Evolutionary conservation across 2,113 vertebrate species (phyloP), one percentile per base, ranked within the genome.

Genomic region (Coptodon rendalli): DNA sequence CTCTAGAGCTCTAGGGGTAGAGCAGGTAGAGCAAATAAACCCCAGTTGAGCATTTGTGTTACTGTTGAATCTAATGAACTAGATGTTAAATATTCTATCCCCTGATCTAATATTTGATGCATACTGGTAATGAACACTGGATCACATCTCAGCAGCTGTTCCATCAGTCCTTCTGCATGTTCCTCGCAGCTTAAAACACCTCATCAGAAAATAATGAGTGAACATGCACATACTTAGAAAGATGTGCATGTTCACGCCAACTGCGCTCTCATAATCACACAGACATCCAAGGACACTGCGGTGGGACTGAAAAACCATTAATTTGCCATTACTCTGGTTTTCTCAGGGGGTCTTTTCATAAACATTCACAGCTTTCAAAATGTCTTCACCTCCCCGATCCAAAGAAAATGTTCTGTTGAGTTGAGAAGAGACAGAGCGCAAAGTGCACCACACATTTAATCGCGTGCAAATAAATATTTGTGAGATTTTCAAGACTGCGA

Each of bases 371-470:
- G 81, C 83, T 88, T 85, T 76, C 29, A 81, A 84, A 80, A 87
- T 16, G 52, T 86, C 83, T 36, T 87, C 86, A 87, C 66, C 81
- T 86, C 87, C 66, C 81, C 3, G 81, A 52, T 94, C 88, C 89
- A 90, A 90, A 86, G 78, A 85, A 89, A 92, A 94, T 57, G 81
- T 56, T 85, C 31, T 80, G 78, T 45, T 7, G 57, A 68, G 59
- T 36, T 78, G 63, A 88, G 27, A 53, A 36, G 27, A 61, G 31
- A 68, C 50, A 81, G 73, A 86, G 38, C 5, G 8, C 48, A 73
- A 80, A 31, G 54, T 9, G 56, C 57, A 40, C 19, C 36, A 16
- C 50, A 76, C 14, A 24, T 63, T 56, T 73, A 19, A 66, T 81
- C 80, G 24, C 38, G 8, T 19, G 11, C 57, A 86, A 27, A 83